Percentiles rank a stretch among this genome's conserved stretches.
Conservation (phyloP, 92 coral and sea anemone genomes). For the Meandrina meandrites region DNA sequence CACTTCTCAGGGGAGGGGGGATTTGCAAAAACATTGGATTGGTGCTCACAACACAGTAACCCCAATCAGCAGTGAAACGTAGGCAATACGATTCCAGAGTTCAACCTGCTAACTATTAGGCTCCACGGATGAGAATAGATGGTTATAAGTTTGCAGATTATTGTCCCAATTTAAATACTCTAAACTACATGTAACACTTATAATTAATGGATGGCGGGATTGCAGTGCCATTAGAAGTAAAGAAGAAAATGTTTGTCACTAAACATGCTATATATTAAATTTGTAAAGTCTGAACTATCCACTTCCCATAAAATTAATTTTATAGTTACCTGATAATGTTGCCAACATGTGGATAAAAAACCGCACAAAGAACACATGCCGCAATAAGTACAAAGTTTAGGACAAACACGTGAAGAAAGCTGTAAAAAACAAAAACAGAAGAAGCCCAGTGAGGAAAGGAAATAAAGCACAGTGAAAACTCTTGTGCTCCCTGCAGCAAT, state of each 20-base stretch:
- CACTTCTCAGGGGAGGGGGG: too few species aligned
- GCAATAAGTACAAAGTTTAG: conserved; percentile 75
- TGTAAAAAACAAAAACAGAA: conserved; percentile 25
- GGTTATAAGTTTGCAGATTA: too few species aligned
- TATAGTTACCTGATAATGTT: conserved; percentile 80
- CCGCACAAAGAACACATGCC: conserved; percentile 76
- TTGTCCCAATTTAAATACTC: too few species aligned
- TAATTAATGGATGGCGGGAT: background rate
- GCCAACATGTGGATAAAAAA: conserved; percentile 97
- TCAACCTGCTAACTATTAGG: too few species aligned
- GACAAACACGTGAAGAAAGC: conserved; percentile 72
- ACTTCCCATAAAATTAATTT: too few species aligned
- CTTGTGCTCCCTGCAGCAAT: too few species aligned
- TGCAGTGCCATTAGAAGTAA: background rate
- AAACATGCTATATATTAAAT: background rate
- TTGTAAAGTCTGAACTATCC: background rate
- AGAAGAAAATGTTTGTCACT: background rate
- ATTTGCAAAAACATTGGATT: too few species aligned
- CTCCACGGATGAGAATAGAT: too few species aligned
- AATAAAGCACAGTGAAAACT: background rate
- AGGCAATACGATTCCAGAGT: too few species aligned
- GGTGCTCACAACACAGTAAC: too few species aligned
- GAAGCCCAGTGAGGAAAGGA: background rate
- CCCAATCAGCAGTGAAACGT: too few species aligned
- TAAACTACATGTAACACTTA: background rate